phyloP scores from a whole-genome alignment of 1,140 invertebrate genomes.

The Drosophila repletoides region DNA sequence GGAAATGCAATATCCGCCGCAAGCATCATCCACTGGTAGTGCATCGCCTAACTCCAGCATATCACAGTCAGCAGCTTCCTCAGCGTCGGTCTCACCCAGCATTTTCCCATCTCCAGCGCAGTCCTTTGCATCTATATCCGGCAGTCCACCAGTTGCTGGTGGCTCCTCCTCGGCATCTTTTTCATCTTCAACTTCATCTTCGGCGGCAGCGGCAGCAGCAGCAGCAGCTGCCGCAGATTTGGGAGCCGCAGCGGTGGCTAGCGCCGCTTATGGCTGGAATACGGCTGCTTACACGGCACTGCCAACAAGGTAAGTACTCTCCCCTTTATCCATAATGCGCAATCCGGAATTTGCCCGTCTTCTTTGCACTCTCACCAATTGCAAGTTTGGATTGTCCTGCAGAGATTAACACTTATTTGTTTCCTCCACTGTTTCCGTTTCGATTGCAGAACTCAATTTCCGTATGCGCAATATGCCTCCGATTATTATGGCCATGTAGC shows the following conservation, averaged over 20 bases:
- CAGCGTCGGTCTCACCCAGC: slow-evolving; percentile 75
- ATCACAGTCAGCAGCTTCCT: slow-evolving; percentile 70
- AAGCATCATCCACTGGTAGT: slow-evolving; percentile 79
- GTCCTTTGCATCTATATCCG: slow-evolving; percentile 70
- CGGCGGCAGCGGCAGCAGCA: slow-evolving; percentile 51
- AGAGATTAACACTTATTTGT: slow-evolving; percentile 1
- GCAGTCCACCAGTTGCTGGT: slow-evolving; percentile 52
- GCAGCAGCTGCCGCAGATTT: slow-evolving; percentile 66
- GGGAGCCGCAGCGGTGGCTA: slow-evolving; percentile 73
- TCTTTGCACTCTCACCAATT: neutral
- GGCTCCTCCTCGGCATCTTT: slow-evolving; percentile 26
- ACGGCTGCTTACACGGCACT: slow-evolving; percentile 63
- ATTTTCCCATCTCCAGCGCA: slow-evolving; percentile 77
- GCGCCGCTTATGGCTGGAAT: slow-evolving; percentile 76
- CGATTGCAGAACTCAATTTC: slow-evolving; percentile 69
- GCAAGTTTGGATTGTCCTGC: neutral
- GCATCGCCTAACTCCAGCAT: slow-evolving; percentile 76
- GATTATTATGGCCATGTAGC: slow-evolving; percentile 76
- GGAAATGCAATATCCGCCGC: slow-evolving; percentile 80
- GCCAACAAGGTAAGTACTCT: slow-evolving; percentile 66
- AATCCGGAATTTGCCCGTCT: neutral
- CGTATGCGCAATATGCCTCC: slow-evolving; percentile 77
- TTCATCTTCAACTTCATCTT: slow-evolving; percentile 24
- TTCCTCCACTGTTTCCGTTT: neutral
- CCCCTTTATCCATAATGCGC: neutral